phyloP scores from a whole-genome alignment of 2,113 vertebrate genomes.

The Triplophysa dalaica region DNA sequence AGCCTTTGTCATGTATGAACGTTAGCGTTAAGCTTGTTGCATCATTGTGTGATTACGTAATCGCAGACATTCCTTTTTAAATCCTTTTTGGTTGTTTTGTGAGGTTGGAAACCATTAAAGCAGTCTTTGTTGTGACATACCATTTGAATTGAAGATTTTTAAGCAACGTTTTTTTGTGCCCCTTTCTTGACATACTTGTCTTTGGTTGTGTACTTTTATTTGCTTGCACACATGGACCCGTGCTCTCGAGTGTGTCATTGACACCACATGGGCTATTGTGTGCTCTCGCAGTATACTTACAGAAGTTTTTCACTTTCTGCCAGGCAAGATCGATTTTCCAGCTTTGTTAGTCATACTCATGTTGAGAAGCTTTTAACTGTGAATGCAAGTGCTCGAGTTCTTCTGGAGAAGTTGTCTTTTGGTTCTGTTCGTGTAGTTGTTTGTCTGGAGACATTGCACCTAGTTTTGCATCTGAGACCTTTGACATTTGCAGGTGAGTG shows the following conservation, averaged over 20 bases:
- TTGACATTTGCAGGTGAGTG: not conserved
- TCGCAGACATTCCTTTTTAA: not conserved
- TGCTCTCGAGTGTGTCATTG: constrained; percentile 19
- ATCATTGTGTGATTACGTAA: not conserved
- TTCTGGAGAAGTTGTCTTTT: constrained; percentile 8
- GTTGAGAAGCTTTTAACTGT: constrained; percentile 34
- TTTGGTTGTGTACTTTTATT: not conserved
- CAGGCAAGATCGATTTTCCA: constrained; percentile 34
- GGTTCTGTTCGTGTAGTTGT: constrained; percentile 12
- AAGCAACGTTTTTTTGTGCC: not conserved
- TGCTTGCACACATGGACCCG: not conserved
- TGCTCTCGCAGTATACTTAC: constrained; percentile 4
- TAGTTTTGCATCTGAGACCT: not conserved
- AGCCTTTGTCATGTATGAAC: not conserved
- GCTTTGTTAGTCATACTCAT: constrained; percentile 17
- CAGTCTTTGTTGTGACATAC: not conserved
- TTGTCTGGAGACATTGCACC: not conserved
- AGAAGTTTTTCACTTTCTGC: constrained; percentile 11
- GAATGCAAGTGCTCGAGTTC: not conserved
- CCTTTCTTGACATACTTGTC: not conserved
- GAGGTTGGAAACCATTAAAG: not conserved
- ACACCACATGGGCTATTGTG: constrained; percentile 28
- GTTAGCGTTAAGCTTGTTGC: not conserved
- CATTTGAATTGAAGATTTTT: not conserved
- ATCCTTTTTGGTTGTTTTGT: not conserved